phyloP scores from a whole-genome alignment of 2,888 invertebrate species.

The Nysson spinosus region DNA sequence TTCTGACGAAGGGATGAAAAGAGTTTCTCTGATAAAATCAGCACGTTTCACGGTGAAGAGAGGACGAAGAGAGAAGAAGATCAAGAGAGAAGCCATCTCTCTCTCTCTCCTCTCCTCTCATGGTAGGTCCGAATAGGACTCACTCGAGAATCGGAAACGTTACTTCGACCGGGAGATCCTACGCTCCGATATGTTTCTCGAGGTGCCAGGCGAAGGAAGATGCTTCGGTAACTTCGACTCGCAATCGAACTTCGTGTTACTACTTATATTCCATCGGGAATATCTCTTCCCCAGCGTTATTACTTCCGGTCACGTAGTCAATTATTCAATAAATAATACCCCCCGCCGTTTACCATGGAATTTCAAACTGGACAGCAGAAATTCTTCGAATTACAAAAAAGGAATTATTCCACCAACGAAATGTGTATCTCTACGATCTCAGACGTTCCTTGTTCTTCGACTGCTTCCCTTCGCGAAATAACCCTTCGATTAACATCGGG shows the following conservation, averaged over 20 bases:
- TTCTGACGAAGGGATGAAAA: conserved; percentile 57
- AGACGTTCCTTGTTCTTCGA: too few relatives aligned
- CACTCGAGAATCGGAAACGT: conserved; percentile 55
- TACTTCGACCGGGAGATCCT: conserved; percentile 42
- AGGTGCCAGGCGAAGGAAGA: conserved; percentile 20
- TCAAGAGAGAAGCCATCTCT: too few relatives aligned
- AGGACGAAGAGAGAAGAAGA: conserved; percentile 18
- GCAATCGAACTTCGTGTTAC: background rate
- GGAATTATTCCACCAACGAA: too few relatives aligned
- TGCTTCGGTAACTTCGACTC: background rate
- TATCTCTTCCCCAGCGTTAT: conserved; percentile 22
- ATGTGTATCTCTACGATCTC: too few relatives aligned
- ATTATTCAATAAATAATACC: conserved; percentile 46
- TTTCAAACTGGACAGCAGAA: too few relatives aligned
- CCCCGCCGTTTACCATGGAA: background rate
- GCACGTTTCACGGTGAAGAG: conserved; percentile 52
- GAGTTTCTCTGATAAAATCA: conserved; percentile 59
- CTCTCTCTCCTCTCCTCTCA: too few relatives aligned
- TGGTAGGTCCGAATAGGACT: conserved; percentile 12
- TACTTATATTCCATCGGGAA: conserved; percentile 20
- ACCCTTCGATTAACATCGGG: too few relatives aligned
- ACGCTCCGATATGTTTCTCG: conserved; percentile 37
- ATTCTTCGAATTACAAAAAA: too few relatives aligned
- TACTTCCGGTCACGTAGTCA: conserved; percentile 41
- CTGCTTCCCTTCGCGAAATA: too few relatives aligned